Conservation (phyloP, 2,113 vertebrate genomes). For the Baryphthengus martii region DNA sequence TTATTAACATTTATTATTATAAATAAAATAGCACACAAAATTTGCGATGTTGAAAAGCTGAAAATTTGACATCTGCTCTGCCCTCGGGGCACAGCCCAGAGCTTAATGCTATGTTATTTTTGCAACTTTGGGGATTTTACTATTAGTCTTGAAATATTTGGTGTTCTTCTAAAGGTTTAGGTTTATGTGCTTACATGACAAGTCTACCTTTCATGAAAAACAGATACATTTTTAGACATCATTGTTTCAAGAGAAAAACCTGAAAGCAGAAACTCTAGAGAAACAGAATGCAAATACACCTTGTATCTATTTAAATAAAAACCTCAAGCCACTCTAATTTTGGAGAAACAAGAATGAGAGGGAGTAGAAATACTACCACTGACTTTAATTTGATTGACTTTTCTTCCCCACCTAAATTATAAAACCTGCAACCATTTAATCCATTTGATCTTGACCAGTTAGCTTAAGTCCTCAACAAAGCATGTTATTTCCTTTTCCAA, state of each 20-base stretch:
- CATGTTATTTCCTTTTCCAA: background rate
- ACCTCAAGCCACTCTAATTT: background rate
- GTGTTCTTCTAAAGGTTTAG: background rate
- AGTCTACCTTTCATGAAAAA: constrained; percentile 7
- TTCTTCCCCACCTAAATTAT: background rate
- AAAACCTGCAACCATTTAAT: background rate
- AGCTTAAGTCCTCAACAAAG: background rate
- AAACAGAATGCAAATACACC: background rate
- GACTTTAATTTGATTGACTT: background rate
- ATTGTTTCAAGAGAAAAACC: background rate
- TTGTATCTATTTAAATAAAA: background rate
- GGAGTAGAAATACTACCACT: background rate
- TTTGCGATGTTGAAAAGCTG: background rate
- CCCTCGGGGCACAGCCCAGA: background rate
- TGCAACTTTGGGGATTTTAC: background rate
- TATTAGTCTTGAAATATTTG: background rate
- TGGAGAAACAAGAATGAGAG: background rate
- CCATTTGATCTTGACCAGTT: background rate
- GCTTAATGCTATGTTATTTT: background rate
- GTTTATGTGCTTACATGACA: background rate
- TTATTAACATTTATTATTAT: background rate
- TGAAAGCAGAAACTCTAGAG: background rate
- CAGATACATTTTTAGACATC: background rate
- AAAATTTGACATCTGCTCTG: background rate
- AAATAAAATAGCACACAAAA: background rate